phyloP scores from a whole-genome alignment of 1,140 invertebrate genomes.

The Lucilia sericata region DNA sequence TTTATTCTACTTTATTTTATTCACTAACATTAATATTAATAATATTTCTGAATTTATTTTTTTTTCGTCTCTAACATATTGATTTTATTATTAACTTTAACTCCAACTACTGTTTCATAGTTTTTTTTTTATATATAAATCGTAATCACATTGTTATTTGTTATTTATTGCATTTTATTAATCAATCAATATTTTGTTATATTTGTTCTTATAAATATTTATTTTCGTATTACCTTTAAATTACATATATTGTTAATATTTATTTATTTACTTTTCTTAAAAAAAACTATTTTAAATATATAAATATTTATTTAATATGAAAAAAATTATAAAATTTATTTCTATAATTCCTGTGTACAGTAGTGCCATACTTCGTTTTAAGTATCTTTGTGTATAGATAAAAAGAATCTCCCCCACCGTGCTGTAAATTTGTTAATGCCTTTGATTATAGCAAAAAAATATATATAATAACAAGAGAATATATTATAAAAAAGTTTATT shows the following conservation, averaged over 20 bases:
- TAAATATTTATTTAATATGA: slow-evolving; percentile 13
- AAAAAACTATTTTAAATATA: background rate
- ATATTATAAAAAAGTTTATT: background rate
- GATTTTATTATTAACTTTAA: background rate
- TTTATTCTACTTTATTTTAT: slow-evolving; percentile 6
- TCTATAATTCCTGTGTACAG: slow-evolving; percentile 5
- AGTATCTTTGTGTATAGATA: background rate
- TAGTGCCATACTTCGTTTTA: background rate
- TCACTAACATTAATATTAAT: background rate
- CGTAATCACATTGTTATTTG: slow-evolving; percentile 13
- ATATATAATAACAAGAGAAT: no score
- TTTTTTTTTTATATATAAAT: background rate
- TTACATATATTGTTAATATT: background rate
- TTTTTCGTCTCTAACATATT: background rate
- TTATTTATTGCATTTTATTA: slow-evolving; percentile 2
- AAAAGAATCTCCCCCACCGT: background rate
- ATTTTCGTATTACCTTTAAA: background rate
- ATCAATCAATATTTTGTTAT: slow-evolving; percentile 17
- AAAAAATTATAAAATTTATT: background rate
- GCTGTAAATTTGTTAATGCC: slow-evolving; percentile 24
- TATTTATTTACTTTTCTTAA: background rate
- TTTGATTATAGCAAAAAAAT: background rate
- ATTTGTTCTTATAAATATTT: slow-evolving; percentile 9
- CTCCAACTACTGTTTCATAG: no score
- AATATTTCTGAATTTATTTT: background rate